A percentile compares a stretch with the other conserved stretches of the same genome.
These are phyloP conservation scores for Rhingia campestris DNA, from an alignment of 2,888 invertebrate species.

Conservation along the genomic window DNA sequence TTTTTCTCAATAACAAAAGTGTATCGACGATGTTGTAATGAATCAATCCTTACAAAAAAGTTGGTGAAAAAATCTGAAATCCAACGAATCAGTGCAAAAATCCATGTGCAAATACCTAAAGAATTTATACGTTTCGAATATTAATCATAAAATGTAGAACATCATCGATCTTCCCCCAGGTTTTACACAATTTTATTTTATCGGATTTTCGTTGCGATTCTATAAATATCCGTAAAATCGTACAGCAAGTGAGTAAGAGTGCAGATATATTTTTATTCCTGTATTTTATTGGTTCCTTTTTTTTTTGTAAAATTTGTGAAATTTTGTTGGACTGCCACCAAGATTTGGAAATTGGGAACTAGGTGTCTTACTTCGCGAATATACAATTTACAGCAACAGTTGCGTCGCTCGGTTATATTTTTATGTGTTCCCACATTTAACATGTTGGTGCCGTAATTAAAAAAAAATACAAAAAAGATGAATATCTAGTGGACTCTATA, in stretches of 20 bases:
- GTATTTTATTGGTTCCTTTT: constrained; percentile 35
- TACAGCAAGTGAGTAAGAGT: constrained; percentile 67
- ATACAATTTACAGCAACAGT: constrained; percentile 61
- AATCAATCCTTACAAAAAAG: constrained; percentile 50
- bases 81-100: constrained; percentile 25
- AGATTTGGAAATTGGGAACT: constrained; percentile 53
- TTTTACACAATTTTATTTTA: constrained; percentile 41
- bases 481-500: constrained; percentile 12
- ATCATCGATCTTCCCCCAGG: constrained; percentile 57
- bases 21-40: constrained; percentile 62
- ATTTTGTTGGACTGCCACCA: constrained; percentile 67
- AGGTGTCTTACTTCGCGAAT: constrained; percentile 45
- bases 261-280: constrained; percentile 68
- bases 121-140: neutral
- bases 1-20: constrained; percentile 68
- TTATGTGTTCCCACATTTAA: constrained; percentile 15
- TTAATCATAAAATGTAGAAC: constrained; percentile 50
- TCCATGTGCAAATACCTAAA: constrained; percentile 3
- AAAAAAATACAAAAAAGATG: constrained; percentile 22
- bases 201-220: constrained; percentile 68
- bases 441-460: constrained; percentile 1
- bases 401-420: constrained; percentile 51
- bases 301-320: constrained; percentile 16
- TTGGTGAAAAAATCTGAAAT: constrained; percentile 29
- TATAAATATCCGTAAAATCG: constrained; percentile 66